Percentiles rank a stretch among this genome's conserved stretches.
Conservation (phyloP, 2,113 vertebrate species). For the Entosphenus tridentatus region DNA sequence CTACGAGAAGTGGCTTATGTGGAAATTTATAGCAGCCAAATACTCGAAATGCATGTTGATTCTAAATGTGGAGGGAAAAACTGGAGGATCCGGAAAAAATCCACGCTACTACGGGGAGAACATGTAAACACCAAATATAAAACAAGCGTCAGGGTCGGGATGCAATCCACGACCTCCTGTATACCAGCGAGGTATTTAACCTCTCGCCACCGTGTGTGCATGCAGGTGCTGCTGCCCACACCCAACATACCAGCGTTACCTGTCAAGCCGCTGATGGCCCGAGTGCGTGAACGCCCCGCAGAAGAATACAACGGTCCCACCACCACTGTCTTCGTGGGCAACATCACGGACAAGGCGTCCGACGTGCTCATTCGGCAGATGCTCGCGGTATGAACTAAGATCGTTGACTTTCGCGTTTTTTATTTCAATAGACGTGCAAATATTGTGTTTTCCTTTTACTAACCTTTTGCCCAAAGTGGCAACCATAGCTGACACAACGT, state of each 20-base stretch:
- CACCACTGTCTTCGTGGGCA: conserved; percentile 92
- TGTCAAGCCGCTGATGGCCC: conserved; percentile 59
- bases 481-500: no score
- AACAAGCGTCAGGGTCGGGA: not conserved
- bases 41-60: no score
- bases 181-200: conserved; percentile 7
- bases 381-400: conserved; percentile 46
- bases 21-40: no score
- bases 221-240: conserved; percentile 55
- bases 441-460: no score
- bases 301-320: conserved; percentile 75
- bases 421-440: no score
- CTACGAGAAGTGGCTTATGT: no score
- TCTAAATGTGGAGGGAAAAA: no score
- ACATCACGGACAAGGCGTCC: conserved; percentile 94
- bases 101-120: no score
- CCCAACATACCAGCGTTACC: conserved; percentile 34
- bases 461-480: no score
- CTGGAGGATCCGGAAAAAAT: no score
- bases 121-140: not conserved
- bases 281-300: conserved; percentile 42
- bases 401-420: no score
- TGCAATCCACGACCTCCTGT: not conserved
- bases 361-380: conserved; percentile 96
- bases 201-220: not conserved